Evolutionary conservation across 2,113 vertebrate species (phyloP).

Genomic region (Lontra canadensis): DNA sequence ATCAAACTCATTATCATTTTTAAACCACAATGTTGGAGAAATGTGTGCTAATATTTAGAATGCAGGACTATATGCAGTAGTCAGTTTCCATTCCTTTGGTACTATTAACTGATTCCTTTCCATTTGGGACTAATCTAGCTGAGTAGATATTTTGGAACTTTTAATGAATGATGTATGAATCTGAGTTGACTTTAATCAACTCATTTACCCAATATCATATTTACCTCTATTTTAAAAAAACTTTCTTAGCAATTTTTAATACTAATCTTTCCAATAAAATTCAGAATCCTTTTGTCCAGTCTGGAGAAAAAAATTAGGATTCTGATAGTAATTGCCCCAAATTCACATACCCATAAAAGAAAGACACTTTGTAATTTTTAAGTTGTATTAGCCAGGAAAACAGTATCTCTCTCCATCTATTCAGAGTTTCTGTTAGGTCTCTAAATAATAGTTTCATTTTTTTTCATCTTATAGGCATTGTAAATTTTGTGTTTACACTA

Average conservation of each 20-base stretch:
- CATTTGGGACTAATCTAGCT: neutral
- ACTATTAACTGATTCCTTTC: neutral
- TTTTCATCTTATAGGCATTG: neutral
- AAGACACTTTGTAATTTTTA: neutral
- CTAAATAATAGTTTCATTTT: neutral
- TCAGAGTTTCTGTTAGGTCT: neutral
- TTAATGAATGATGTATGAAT: neutral
- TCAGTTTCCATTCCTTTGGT: neutral
- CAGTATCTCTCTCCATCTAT: neutral
- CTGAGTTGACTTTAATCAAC: neutral
- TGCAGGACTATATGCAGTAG: neutral
- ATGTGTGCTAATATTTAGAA: neutral
- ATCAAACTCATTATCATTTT: neutral
- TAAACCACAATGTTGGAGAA: neutral
- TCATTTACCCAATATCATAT: neutral
- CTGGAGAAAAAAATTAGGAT: neutral
- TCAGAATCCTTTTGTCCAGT: neutral
- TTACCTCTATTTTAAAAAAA: neutral
- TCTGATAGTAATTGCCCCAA: neutral
- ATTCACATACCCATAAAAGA: neutral
- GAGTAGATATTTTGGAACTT: neutral
- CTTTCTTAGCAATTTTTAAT: neutral
- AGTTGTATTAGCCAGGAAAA: neutral
- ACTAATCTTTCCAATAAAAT: neutral
- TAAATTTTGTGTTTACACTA: neutral